Percentiles rank a stretch among this genome's conserved stretches.
Evolutionary conservation across 2,113 vertebrate species (phyloP).

Genomic region (Epinephelus fuscoguttatus): DNA sequence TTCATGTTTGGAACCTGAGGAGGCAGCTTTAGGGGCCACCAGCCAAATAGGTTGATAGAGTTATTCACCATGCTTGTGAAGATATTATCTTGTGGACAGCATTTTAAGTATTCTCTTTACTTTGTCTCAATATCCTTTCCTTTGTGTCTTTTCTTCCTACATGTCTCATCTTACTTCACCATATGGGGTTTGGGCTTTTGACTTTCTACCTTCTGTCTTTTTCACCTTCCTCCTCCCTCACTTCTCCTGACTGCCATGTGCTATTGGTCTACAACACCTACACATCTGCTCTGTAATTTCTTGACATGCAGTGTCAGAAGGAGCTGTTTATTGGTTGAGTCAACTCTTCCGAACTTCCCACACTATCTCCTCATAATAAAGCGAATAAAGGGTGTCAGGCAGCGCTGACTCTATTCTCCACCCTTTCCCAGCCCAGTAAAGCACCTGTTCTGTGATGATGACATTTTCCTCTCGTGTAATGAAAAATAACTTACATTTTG

Average conservation of each 20-base stretch:
- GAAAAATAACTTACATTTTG: constrained; percentile 51
- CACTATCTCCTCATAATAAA: constrained; percentile 64
- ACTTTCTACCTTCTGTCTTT: constrained; percentile 21
- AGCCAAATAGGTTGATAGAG: constrained; percentile 13
- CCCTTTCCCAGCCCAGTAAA: constrained; percentile 47
- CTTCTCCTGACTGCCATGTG: constrained; percentile 27
- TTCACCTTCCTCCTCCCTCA: constrained; percentile 19
- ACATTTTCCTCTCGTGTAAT: constrained; percentile 56
- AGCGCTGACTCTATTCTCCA: constrained; percentile 39
- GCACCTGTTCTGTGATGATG: constrained; percentile 65
- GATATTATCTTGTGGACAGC: neutral
- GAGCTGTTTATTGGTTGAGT: constrained; percentile 66
- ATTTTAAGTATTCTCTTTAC: neutral
- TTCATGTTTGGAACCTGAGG: constrained; percentile 38
- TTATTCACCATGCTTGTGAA: neutral
- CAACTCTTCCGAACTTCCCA: constrained; percentile 62
- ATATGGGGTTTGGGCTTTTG: neutral
- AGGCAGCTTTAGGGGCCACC: constrained; percentile 23
- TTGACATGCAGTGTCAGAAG: constrained; percentile 51
- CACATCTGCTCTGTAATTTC: constrained; percentile 67
- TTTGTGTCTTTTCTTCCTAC: neutral
- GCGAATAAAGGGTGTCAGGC: constrained; percentile 59
- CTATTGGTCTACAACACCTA: constrained; percentile 56
- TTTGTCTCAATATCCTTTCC: neutral
- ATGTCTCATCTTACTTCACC: neutral